Base-by-base conservation (phyloP, 1,140 invertebrate genomes). In the Diabrotica virgifera region DNA sequence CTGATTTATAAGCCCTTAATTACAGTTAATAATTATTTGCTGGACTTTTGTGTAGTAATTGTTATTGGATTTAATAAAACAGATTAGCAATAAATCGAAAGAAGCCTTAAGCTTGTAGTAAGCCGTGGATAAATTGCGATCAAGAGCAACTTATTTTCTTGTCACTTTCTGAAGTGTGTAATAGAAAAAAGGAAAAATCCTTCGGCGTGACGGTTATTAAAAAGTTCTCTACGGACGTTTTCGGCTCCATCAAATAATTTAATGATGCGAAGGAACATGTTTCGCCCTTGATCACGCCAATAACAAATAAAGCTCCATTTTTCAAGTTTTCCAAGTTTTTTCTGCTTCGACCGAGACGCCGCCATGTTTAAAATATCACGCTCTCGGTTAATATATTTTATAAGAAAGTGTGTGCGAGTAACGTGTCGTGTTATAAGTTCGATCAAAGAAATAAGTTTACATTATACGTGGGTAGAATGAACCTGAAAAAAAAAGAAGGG, bases 241-340 rank as follows among this genome's bases (percentile, higher is more conserved):
- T 46, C 40, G 40, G 8, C 40, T 46, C 40, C 40, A 46, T 46
- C 40, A 46, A 46, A 46, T 46, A 46, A 46, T 46, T 46, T 46
- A 46, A 46, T 46, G 40, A 46, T n/a, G 40, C 40, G 40, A 46
- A 46, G n/a, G 40, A 46, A 46, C 40, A 46, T 46, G 40, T 46
- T 46, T 46, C 40, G n/a, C 40, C 40, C n/a, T n/a, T 46, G 40
- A 46, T 46, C 40, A 46, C 40, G 40, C 3, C 40, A 46, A 46
- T 46, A 46, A 46, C 40, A 46, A 46, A 46, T n/a, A 46, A 46
- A 46, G 40, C 40, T n/a, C 40, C 40, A 46, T 46, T 46, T 46
- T 10, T 46, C 40, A 46, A 46, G 40, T n/a, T 46, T n/a, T n/a
- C n/a, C n/a, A 46, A 46, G 8, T 46, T 46, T 46, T 46, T 46